Percentiles rank a stretch among this genome's conserved stretches.
Conservation (phyloP, 2,113 vertebrate species). For the Phalacrocorax aristotelis region DNA sequence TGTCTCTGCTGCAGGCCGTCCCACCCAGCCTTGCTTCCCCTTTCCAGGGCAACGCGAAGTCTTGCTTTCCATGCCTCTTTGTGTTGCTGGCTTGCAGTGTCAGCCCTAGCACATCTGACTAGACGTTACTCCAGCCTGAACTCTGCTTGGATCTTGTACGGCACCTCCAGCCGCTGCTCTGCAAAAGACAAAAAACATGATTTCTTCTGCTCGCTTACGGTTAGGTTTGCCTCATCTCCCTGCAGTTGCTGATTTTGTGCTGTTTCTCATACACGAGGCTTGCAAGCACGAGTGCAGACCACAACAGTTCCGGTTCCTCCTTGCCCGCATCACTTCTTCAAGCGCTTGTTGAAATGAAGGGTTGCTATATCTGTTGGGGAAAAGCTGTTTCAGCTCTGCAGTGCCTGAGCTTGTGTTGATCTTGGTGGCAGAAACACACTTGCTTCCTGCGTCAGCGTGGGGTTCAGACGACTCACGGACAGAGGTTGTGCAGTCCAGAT, state of each 20-base stretch:
- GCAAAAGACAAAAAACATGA: neutral
- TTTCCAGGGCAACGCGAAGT: neutral
- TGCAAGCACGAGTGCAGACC: neutral
- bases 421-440: neutral
- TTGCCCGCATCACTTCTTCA: neutral
- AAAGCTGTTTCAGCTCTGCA: neutral
- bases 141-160: neutral
- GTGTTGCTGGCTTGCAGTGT: too few relatives aligned
- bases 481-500: neutral
- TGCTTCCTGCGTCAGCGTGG: neutral
- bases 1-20: neutral
- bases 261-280: neutral
- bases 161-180: neutral
- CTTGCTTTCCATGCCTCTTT: neutral
- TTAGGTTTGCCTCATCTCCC: neutral
- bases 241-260: neutral
- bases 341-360: fast-evolving
- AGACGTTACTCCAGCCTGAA: fast-evolving
- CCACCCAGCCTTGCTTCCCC: neutral
- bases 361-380: neutral
- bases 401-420: fast-evolving
- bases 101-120: neutral
- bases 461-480: neutral
- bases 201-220: neutral
- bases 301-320: neutral